These are phyloP conservation scores for Schizopygopsis malacanthus DNA, from an alignment of 2,797 vertebrate genomes.

Conservation along the genomic window DNA sequence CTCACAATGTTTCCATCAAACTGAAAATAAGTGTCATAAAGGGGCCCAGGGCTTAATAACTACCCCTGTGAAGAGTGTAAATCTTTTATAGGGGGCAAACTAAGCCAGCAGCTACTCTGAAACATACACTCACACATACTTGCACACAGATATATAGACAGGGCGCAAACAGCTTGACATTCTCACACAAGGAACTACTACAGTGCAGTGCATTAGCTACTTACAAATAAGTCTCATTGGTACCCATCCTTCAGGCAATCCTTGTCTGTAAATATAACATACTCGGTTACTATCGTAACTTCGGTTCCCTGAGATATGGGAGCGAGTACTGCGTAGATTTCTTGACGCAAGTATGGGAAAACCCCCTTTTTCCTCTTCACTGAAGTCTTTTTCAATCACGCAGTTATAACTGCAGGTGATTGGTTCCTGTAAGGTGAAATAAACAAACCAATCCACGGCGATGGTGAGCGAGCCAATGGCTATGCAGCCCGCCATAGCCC, in stretches of 20 bases:
- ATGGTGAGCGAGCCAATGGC: too few relatives aligned
- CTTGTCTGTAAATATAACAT: constrained; percentile 68
- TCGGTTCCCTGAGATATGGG: too few relatives aligned
- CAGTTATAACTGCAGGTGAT: too few relatives aligned
- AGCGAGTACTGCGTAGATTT: too few relatives aligned
- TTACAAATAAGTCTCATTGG: constrained; percentile 66
- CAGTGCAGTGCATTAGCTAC: constrained; percentile 52
- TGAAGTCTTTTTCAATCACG: too few relatives aligned
- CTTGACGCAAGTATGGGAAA: too few relatives aligned
- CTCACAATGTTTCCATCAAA: constrained; percentile 75
- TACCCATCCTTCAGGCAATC: constrained; percentile 67
- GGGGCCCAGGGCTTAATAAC: constrained; percentile 72
- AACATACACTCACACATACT: constrained; percentile 44
- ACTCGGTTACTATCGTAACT: too few relatives aligned
- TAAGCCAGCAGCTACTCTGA: constrained; percentile 58
- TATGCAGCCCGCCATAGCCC: too few relatives aligned
- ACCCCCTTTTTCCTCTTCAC: too few relatives aligned
- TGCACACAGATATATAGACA: constrained; percentile 46
- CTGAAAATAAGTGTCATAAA: constrained; percentile 72
- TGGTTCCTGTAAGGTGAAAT: too few relatives aligned
- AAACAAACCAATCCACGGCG: too few relatives aligned
- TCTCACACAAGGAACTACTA: constrained; percentile 39
- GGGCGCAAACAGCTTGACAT: constrained; percentile 29
- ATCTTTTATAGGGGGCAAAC: constrained; percentile 76
- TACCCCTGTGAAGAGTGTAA: constrained; percentile 71